Conservation (phyloP, 2,888 invertebrate species). For the Rhingia rostrata region DNA sequence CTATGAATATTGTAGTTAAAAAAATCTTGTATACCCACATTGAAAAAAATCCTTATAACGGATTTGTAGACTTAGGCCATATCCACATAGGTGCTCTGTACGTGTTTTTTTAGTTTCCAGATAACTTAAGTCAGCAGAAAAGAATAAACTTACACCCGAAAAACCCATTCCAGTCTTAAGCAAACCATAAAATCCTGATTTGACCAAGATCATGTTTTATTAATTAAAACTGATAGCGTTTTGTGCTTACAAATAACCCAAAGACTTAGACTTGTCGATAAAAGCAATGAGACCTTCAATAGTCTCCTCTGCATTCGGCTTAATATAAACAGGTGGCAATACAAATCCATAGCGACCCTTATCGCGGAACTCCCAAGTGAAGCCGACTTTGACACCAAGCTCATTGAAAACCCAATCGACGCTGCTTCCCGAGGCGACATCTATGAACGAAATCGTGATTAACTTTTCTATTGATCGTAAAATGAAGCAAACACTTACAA, state of each 20-base stretch:
- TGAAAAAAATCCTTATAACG: too few species aligned
- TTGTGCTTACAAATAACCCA: slow-evolving; percentile 82
- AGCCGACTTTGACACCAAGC: slow-evolving; percentile 83
- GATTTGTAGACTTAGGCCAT: too few species aligned
- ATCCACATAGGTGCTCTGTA: too few species aligned
- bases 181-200: too few species aligned
- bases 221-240: background rate
- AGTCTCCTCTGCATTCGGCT: slow-evolving; percentile 85
- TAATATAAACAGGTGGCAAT: slow-evolving; percentile 87
- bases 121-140: too few species aligned
- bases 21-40: too few species aligned
- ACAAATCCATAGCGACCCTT: slow-evolving; percentile 87
- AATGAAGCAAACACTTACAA: slow-evolving; percentile 81
- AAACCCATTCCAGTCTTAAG: too few species aligned
- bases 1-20: too few species aligned
- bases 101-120: too few species aligned
- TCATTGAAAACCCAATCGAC: slow-evolving; percentile 85
- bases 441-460: slow-evolving; percentile 76
- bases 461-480: background rate
- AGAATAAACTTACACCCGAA: too few species aligned
- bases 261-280: slow-evolving; percentile 83
- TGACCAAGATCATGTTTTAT: too few species aligned
- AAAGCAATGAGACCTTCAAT: slow-evolving; percentile 84
- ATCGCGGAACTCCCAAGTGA: slow-evolving; percentile 87
- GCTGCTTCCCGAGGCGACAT: slow-evolving; percentile 82